phyloP scores from a whole-genome alignment of 2,113 vertebrate genomes.

The Zosterops pallidus region DNA sequence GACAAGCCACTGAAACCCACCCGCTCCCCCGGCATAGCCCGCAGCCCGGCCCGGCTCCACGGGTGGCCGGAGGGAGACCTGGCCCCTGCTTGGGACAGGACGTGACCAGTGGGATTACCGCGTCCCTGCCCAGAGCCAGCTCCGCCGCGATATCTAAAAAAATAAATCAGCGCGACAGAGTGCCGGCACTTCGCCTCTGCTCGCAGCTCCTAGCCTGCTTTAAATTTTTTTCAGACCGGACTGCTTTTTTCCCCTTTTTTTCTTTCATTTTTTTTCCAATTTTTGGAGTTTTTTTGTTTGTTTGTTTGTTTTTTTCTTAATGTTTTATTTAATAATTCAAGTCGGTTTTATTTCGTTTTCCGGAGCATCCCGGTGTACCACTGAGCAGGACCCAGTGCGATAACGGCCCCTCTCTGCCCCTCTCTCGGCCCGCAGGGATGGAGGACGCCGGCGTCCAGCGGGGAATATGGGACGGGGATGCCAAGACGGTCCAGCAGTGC shows the following conservation, averaged over 20 bases:
- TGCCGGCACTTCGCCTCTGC: background rate
- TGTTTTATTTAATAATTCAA: background rate
- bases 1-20: constrained; percentile 83
- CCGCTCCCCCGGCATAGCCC: constrained; percentile 69
- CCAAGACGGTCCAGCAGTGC: constrained; percentile 95
- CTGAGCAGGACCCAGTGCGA: background rate
- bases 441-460: constrained; percentile 89
- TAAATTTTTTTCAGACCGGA: background rate
- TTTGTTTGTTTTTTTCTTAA: background rate
- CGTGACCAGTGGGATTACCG: background rate
- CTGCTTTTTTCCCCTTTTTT: too few relatives aligned
- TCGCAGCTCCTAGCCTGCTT: background rate
- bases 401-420: background rate
- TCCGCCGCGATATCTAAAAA: background rate
- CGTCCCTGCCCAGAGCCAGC: background rate
- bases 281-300: too few relatives aligned
- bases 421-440: constrained; percentile 74
- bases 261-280: too few relatives aligned
- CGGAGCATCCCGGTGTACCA: background rate
- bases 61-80: background rate
- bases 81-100: background rate
- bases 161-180: background rate
- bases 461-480: constrained; percentile 90
- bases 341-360: background rate
- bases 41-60: background rate